Base-by-base conservation (phyloP, 2,113 vertebrate species). In the Patagioenas fasciata region DNA sequence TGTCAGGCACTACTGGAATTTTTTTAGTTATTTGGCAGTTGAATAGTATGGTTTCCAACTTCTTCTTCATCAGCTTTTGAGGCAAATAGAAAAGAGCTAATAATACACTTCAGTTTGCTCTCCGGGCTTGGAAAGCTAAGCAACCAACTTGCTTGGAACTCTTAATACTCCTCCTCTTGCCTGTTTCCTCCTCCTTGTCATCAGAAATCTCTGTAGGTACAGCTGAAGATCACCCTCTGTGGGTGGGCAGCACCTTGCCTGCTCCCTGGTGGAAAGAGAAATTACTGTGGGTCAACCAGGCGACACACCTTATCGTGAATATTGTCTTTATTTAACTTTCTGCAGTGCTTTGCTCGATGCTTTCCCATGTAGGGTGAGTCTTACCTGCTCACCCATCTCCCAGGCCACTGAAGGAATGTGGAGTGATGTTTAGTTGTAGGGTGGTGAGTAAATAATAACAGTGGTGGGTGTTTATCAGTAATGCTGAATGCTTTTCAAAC, bases 1-100 rank as follows among this genome's bases (percentile, higher is more conserved):
- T 80, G 83, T 88, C 85, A 95, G 92, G 92, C 26, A 15, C 93
- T 96, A 90, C 92, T 96, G 95, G 95, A 96, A 91, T 95, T 94
- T 96, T 94, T 97, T 9, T 80, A 91, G 94, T 91, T 96, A 92
- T 96, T 95, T 96, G 96, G 95, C 94, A 96, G 91, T 93, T 85
- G 89, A 93, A 92, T 87, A 75, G 66, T 51, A 93, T n/a, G 0
- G 89, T 85, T 96, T 96, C 95, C 88, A 95, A 93, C 95, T 94
- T 95, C 89, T 96, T 92, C 96, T 84, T 95, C 93, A 95, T 93
- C 91, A 81, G 78, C 88, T 94, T 96, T 81, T 90, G 88, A 96
- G 85, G 81, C 69, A 80, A 93, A 60, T 38, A 96, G 88, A 72
- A 91, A 84, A 73, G 84, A 95, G 80, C 71, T 95, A 95, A 96